phyloP scores from a whole-genome alignment of 2,888 invertebrate genomes.

The Drosophila demipolita region DNA sequence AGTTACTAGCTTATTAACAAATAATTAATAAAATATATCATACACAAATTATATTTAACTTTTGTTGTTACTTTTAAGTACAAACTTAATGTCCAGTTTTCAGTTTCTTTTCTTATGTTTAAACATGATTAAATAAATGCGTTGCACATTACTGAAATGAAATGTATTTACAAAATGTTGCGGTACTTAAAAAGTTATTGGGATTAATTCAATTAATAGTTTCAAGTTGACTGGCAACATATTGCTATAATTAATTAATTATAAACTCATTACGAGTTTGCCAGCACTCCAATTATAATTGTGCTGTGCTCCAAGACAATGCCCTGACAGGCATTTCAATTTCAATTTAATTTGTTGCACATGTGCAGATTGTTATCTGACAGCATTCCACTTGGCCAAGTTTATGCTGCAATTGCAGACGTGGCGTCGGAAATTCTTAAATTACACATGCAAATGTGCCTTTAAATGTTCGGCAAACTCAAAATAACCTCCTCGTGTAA shows the following conservation, averaged over 20 bases:
- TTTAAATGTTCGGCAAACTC: constrained; percentile 32
- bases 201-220: constrained; percentile 11
- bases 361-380: constrained; percentile 41
- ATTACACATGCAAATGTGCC: constrained; percentile 15
- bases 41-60: constrained; percentile 4
- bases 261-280: constrained; percentile 38
- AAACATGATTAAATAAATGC: constrained; percentile 58
- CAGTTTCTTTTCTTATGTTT: constrained; percentile 28
- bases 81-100: constrained; percentile 18
- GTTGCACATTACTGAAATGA: constrained; percentile 39
- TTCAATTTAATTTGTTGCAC: constrained; percentile 34
- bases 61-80: constrained; percentile 35
- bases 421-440: constrained; percentile 12
- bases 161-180: background rate
- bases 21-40: background rate
- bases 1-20: constrained; percentile 39
- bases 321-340: constrained; percentile 35
- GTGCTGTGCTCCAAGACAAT: constrained; percentile 21
- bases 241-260: constrained; percentile 3
- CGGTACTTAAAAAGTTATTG: constrained; percentile 1
- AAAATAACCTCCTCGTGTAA: constrained; percentile 16
- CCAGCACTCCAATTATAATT: constrained; percentile 33
- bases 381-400: constrained; percentile 32
- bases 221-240: constrained; percentile 7
- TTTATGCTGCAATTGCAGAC: constrained; percentile 41